Conservation (phyloP, 2,113 vertebrate species). For the Choloepus hoffmanni region DNA sequence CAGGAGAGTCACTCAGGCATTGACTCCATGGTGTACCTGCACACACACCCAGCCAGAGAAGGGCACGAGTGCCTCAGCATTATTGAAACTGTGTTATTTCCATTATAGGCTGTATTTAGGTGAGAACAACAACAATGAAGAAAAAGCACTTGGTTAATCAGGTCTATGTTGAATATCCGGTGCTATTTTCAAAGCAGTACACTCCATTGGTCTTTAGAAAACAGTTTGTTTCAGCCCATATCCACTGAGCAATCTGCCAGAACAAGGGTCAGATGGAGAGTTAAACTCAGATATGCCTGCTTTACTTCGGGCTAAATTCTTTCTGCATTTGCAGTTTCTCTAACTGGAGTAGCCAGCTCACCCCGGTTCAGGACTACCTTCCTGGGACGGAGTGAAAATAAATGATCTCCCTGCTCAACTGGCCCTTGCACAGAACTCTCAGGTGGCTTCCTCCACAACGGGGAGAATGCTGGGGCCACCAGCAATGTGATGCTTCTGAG, state of each 20-base stretch:
- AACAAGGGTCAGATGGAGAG: not conserved
- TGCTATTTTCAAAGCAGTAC: constrained; percentile 18
- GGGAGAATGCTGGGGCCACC: too few relatives aligned
- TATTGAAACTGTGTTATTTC: not conserved
- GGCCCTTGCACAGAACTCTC: not conserved
- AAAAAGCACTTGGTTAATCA: not conserved
- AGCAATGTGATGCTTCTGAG: not conserved
- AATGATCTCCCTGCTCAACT: not conserved
- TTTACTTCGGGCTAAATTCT: not conserved
- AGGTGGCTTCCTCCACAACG: not conserved
- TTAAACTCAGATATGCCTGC: not conserved
- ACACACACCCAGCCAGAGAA: not conserved
- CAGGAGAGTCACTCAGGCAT: not conserved
- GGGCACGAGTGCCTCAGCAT: not conserved
- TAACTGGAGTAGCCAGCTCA: not conserved
- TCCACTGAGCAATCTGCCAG: not conserved
- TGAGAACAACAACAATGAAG: not conserved
- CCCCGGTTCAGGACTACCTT: not conserved
- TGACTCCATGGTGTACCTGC: not conserved
- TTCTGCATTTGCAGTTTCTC: not conserved
- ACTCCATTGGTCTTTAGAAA: constrained; percentile 42
- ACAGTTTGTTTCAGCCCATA: not conserved
- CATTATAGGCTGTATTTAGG: not conserved
- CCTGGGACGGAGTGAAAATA: not conserved
- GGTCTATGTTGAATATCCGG: not conserved